phyloP scores from a whole-genome alignment of 2,113 vertebrate genomes.

The Ovis canadensis region DNA sequence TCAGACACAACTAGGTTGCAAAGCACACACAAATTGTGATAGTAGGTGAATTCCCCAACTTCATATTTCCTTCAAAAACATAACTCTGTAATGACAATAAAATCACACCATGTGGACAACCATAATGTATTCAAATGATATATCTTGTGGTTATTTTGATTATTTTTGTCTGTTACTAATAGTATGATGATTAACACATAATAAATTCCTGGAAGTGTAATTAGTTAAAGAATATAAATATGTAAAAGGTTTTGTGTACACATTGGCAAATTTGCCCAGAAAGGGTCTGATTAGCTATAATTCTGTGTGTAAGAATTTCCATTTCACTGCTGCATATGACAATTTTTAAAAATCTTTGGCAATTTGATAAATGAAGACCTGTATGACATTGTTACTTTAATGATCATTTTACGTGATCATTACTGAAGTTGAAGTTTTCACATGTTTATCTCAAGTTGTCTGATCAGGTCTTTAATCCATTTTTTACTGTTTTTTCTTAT shows the following conservation, averaged over 20 bases:
- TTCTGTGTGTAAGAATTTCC: background rate
- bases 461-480: background rate
- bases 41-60: background rate
- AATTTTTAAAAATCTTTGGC: background rate
- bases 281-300: background rate
- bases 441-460: background rate
- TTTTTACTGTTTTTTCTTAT: background rate
- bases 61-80: background rate
- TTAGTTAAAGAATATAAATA: background rate
- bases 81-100: background rate
- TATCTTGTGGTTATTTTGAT: background rate
- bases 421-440: background rate
- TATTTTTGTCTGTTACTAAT: background rate
- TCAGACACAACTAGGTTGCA: background rate
- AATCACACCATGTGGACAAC: background rate
- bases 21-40: fast-evolving
- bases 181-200: background rate
- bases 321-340: background rate
- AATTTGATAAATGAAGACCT: background rate
- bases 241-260: background rate
- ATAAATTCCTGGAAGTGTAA: background rate
- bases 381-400: background rate
- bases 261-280: background rate
- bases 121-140: background rate
- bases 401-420: background rate